These are phyloP conservation scores for Zhengitettix transpicula DNA, from an alignment of 2,888 invertebrate genomes.

Conservation along the genomic window DNA sequence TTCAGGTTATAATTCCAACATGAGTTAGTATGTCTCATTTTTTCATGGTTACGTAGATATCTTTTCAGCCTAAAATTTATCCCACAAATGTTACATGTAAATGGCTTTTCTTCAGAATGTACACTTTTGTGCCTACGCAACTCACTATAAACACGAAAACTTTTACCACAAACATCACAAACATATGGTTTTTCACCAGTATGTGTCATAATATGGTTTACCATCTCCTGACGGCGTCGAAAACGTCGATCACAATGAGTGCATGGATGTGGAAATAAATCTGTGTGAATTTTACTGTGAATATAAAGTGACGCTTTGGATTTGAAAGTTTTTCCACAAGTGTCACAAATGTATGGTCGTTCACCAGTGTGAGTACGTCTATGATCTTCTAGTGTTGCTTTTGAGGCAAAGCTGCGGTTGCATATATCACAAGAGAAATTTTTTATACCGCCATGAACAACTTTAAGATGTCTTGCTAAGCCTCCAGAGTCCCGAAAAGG, in stretches of 20 bases:
- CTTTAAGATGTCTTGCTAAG: constrained; percentile 33
- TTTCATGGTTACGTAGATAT: constrained; percentile 33
- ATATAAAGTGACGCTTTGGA: constrained; percentile 47
- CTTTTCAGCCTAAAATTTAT: constrained; percentile 30
- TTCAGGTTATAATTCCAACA: too few species aligned
- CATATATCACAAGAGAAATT: constrained; percentile 33
- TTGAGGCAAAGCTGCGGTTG: constrained; percentile 30
- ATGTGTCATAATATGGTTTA: constrained; percentile 37
- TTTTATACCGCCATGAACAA: constrained; percentile 30
- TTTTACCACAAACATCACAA: constrained; percentile 31
- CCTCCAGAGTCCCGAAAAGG: constrained; percentile 46
- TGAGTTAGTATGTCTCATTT: constrained; percentile 14
- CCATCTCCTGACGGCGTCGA: constrained; percentile 33
- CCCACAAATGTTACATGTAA: constrained; percentile 6
- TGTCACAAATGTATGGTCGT: constrained; percentile 26
- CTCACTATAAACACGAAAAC: constrained; percentile 11
- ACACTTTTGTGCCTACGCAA: constrained; percentile 27
- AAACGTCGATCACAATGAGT: constrained; percentile 38
- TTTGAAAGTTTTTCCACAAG: constrained; percentile 37
- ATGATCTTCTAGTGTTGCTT: constrained; percentile 28
- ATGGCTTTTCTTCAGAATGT: constrained; percentile 28
- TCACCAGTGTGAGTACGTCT: constrained; percentile 24
- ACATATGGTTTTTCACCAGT: constrained; percentile 34
- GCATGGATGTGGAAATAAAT: constrained; percentile 38
- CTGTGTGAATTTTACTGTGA: constrained; percentile 40